phyloP scores from a whole-genome alignment of 2,797 vertebrate genomes.

The Limosa lapponica region DNA sequence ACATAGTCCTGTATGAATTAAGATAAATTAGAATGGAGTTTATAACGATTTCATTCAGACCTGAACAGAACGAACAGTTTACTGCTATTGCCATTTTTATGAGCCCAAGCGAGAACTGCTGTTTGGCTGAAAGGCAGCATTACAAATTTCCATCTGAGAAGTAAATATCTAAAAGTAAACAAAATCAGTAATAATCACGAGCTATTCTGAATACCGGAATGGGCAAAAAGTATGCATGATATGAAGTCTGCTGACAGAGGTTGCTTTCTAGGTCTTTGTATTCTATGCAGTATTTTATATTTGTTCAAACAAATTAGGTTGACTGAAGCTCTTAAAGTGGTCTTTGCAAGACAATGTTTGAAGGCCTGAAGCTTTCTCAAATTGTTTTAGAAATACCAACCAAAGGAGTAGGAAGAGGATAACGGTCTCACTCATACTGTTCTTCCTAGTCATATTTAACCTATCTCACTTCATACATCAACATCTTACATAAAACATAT shows the following conservation, averaged over 20 bases:
- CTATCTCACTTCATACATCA: neutral
- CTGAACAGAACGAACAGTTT: neutral
- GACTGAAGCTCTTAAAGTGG: neutral
- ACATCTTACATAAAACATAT: neutral
- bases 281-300: neutral
- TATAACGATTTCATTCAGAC: neutral
- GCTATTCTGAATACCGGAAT: neutral
- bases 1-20: neutral
- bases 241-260: neutral
- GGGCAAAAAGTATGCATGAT: neutral
- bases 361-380: neutral
- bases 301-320: neutral
- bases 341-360: neutral
- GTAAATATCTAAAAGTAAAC: neutral
- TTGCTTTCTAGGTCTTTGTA: neutral
- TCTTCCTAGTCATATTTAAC: neutral
- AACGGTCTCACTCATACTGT: neutral
- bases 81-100: neutral
- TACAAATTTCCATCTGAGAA: neutral
- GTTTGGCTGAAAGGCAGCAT: neutral
- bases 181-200: neutral
- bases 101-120: neutral
- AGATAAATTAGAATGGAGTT: neutral
- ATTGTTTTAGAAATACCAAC: neutral
- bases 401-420: fast-evolving